phyloP scores from a whole-genome alignment of 2,113 vertebrate genomes.

The Macquaria ambigua region DNA sequence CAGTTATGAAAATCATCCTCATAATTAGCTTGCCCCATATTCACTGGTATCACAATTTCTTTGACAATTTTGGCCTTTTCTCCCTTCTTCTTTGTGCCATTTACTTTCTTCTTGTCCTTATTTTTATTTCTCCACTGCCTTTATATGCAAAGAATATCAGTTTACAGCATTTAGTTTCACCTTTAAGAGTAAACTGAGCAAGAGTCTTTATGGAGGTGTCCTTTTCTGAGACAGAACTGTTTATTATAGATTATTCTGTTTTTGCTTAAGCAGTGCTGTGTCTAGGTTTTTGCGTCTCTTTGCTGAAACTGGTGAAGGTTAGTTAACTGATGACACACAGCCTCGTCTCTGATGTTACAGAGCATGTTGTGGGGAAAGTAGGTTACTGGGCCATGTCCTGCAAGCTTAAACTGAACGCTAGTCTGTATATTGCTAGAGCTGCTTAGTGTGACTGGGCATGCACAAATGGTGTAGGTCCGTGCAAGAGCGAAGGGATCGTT shows the following conservation, averaged over 20 bases:
- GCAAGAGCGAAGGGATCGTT: constrained; percentile 33
- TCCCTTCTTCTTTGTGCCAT: background rate
- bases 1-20: background rate
- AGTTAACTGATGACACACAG: constrained; percentile 89
- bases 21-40: background rate
- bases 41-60: background rate
- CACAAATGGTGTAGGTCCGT: constrained; percentile 84
- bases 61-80: background rate
- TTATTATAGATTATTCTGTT: constrained; percentile 18
- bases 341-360: constrained; percentile 86
- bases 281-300: constrained; percentile 45
- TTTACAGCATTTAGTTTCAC: constrained; percentile 1
- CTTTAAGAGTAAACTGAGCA: constrained; percentile 9
- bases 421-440: constrained; percentile 85
- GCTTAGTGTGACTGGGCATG: constrained; percentile 89
- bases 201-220: background rate
- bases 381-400: constrained; percentile 96
- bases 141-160: background rate
- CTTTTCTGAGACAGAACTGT: constrained; percentile 9
- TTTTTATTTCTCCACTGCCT: background rate
- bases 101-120: background rate
- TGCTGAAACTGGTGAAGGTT: constrained; percentile 78
- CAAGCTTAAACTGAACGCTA: constrained; percentile 90
- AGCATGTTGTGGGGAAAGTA: constrained; percentile 88
- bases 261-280: constrained; percentile 38